Evolutionary conservation across 2,113 vertebrate species (phyloP).

Genomic region (Chaetorhynchus papuensis): DNA sequence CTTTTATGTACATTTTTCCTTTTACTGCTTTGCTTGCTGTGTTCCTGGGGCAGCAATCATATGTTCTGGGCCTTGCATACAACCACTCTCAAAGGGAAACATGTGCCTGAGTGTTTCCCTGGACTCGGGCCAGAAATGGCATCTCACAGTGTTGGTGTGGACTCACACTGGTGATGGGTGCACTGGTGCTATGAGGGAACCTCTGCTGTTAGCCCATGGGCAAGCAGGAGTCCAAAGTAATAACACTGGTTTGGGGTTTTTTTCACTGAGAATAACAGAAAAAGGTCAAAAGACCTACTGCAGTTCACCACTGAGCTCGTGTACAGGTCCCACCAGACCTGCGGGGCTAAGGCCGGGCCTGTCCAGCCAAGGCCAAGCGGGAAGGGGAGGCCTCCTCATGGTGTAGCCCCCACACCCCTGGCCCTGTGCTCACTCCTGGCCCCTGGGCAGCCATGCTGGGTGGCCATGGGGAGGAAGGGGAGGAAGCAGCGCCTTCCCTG

Average conservation of each 20-base stretch:
- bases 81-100: not conserved
- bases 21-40: not conserved
- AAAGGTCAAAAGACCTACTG: not conserved
- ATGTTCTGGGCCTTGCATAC: not conserved
- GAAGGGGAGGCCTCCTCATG: rapidly evolving
- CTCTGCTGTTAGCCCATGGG: not conserved
- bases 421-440: rapidly evolving
- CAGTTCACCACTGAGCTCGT: not conserved
- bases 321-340: not conserved
- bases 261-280: not conserved
- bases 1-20: not conserved
- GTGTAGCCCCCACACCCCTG: not conserved
- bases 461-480: rapidly evolving
- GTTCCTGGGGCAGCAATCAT: not conserved
- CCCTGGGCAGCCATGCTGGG: not conserved
- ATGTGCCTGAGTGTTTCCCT: not conserved
- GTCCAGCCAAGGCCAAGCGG: rapidly evolving
- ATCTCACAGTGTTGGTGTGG: rapidly evolving
- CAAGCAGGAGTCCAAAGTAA: not conserved
- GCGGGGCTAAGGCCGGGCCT: rapidly evolving
- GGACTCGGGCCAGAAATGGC: not conserved
- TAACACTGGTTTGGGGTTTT: not conserved
- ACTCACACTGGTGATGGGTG: no score
- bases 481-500: not conserved
- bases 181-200: not conserved